phyloP scores from a whole-genome alignment of 2,888 invertebrate species.

The Sarcophaga caerulescens region DNA sequence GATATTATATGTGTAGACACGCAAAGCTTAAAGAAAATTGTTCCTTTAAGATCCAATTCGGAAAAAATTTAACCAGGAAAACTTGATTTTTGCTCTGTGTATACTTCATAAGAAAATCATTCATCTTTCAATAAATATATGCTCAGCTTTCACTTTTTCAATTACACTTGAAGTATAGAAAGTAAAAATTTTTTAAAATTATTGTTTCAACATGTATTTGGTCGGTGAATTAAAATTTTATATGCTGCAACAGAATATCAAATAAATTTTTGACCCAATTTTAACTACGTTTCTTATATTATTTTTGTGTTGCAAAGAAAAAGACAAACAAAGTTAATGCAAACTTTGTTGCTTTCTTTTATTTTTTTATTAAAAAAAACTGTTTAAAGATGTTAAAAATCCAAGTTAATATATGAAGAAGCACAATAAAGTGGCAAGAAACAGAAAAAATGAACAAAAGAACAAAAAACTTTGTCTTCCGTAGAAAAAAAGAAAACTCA shows the following conservation, averaged over 20 bases:
- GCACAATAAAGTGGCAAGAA: neutral
- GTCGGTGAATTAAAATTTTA: neutral
- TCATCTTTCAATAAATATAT: too few relatives aligned
- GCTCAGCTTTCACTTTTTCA: too few relatives aligned
- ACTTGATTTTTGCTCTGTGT: too few relatives aligned
- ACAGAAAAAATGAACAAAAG: neutral
- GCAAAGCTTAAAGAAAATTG: too few relatives aligned
- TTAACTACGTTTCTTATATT: neutral
- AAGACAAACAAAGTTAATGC: slow-evolving; percentile 4
- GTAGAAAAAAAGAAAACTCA: slow-evolving; percentile 12
- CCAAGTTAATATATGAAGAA: neutral
- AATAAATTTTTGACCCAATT: slow-evolving; percentile 43
- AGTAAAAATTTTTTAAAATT: neutral
- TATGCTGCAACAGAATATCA: neutral
- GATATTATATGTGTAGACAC: too few relatives aligned
- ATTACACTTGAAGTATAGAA: neutral
- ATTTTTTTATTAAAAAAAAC: slow-evolving; percentile 33
- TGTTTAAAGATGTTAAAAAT: slow-evolving; percentile 31
- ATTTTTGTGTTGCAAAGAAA: neutral
- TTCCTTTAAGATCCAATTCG: too few relatives aligned
- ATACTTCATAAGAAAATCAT: too few relatives aligned
- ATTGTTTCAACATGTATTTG: neutral
- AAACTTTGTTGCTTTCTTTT: slow-evolving; percentile 29
- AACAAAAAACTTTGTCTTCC: slow-evolving; percentile 53
- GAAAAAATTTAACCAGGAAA: too few relatives aligned